Evolutionary conservation across 2,113 vertebrate genomes (phyloP).

Genomic region (Leptosomus discolor): DNA sequence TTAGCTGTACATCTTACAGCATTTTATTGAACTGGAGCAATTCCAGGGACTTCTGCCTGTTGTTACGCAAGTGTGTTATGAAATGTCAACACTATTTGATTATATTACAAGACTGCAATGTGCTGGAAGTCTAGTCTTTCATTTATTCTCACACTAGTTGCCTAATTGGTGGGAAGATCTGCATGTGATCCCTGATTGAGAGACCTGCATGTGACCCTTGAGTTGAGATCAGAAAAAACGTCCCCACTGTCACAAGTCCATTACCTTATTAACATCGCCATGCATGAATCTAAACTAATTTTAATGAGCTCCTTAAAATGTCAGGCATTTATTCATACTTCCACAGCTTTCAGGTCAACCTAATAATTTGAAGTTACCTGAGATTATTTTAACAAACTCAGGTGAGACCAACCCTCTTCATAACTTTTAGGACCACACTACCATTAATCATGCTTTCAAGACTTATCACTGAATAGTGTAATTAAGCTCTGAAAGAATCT

Average conservation of each 20-base stretch:
- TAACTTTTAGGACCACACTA: neutral
- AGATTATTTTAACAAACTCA: neutral
- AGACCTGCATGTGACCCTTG: no score
- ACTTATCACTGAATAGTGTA: neutral
- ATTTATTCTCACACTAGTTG: neutral
- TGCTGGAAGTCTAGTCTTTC: neutral
- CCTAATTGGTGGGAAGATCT: neutral
- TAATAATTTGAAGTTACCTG: neutral
- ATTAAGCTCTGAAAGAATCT: neutral
- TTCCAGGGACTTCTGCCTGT: neutral
- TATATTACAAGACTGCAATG: neutral
- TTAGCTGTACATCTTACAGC: neutral
- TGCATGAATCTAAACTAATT: neutral
- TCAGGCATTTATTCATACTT: neutral
- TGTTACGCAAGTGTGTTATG: neutral
- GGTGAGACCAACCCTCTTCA: neutral
- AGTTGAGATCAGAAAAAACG: neutral
- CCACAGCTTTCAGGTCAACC: neutral
- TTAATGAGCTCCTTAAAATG: neutral
- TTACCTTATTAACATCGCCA: neutral
- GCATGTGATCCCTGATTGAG: neutral
- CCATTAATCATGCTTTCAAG: neutral
- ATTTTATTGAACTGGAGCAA: neutral
- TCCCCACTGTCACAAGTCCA: neutral
- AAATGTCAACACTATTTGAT: neutral